phyloP scores from a whole-genome alignment of 2,888 invertebrate genomes.

The Alitta virens region DNA sequence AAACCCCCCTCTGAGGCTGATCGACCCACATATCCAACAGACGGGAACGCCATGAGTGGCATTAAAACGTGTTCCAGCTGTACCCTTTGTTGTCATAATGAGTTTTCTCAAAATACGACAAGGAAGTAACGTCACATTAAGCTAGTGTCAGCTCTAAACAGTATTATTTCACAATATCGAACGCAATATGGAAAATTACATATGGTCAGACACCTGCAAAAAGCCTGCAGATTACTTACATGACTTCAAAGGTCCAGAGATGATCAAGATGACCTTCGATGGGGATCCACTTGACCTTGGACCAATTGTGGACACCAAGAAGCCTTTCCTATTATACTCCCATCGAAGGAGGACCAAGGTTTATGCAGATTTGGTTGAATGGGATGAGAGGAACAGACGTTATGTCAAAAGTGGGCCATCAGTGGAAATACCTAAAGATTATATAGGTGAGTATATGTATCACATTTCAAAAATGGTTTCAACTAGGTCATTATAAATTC shows the following conservation, averaged over 20 bases:
- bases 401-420: background rate
- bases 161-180: too few relatives aligned
- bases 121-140: too few relatives aligned
- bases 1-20: too few relatives aligned
- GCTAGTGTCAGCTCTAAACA: too few relatives aligned
- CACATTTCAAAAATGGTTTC: too few relatives aligned
- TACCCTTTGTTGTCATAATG: too few relatives aligned
- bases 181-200: background rate
- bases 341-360: conserved; percentile 12
- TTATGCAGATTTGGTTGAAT: background rate
- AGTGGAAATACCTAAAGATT: conserved; percentile 13
- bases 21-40: too few relatives aligned
- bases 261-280: background rate
- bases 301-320: background rate
- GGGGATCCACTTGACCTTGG: background rate
- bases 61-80: too few relatives aligned
- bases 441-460: conserved; percentile 4
- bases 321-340: conserved; percentile 9
- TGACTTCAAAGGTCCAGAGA: background rate
- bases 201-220: background rate
- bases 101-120: too few relatives aligned
- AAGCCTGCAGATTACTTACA: background rate
- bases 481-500: too few relatives aligned
- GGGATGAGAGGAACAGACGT: background rate
- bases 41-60: too few relatives aligned